These are phyloP conservation scores for Paradisaea rubra DNA, from an alignment of 2,113 vertebrate species.

Conservation along the genomic window DNA sequence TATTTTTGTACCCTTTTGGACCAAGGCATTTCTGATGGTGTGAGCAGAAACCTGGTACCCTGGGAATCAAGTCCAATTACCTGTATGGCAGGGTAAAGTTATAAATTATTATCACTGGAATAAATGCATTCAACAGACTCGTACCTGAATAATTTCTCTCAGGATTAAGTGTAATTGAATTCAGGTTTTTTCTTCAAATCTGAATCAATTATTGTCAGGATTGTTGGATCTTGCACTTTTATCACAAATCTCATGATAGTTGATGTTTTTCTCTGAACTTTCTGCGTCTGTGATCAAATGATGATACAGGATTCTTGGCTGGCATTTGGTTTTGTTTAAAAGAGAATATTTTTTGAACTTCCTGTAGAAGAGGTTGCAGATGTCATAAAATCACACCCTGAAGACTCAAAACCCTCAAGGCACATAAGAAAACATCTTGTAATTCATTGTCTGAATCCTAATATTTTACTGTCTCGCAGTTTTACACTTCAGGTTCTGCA, in stretches of 20 bases:
- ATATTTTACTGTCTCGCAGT: neutral
- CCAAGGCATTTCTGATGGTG: neutral
- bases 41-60: neutral
- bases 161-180: neutral
- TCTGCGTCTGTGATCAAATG: neutral
- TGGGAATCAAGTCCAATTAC: slow-evolving; percentile 19
- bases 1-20: neutral
- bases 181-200: neutral
- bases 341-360: neutral
- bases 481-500: neutral
- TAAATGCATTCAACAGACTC: neutral
- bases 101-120: neutral
- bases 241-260: neutral
- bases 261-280: neutral
- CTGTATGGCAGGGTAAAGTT: neutral
- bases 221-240: neutral
- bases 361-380: neutral
- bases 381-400: neutral
- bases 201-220: neutral
- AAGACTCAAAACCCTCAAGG: neutral
- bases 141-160: neutral
- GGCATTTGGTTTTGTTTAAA: neutral
- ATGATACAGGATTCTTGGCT: neutral
- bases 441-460: neutral
- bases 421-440: neutral